Percentiles rank a stretch among this genome's conserved stretches.
phyloP scores from a whole-genome alignment of 2,888 invertebrate species.

The Colletes collaris region DNA sequence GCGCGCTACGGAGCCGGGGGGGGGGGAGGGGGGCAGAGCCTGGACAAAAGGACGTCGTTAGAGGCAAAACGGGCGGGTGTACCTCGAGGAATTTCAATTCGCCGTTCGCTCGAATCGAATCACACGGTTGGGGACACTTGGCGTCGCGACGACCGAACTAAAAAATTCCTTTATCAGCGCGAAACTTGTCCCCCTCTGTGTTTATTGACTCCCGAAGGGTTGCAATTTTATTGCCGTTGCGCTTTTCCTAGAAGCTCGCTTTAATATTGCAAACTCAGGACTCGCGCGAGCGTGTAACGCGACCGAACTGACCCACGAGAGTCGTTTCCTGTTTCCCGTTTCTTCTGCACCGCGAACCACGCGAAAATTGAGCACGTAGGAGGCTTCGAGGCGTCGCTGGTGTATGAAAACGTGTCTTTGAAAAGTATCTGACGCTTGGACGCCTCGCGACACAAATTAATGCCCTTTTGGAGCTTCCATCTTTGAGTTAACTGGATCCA shows the following conservation, averaged over 20 bases:
- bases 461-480: too few species aligned
- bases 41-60: too few species aligned
- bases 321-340: conserved; percentile 28
- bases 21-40: too few species aligned
- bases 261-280: conserved; percentile 55
- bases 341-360: conserved; percentile 40
- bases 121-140: too few species aligned
- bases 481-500: too few species aligned
- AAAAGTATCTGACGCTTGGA: not conserved
- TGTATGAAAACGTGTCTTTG: not conserved
- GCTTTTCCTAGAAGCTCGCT: conserved; percentile 11
- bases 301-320: conserved; percentile 40
- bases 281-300: conserved; percentile 27
- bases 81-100: too few species aligned
- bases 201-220: conserved; percentile 5
- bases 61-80: too few species aligned
- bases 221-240: conserved; percentile 24
- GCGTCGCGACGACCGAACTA: not conserved
- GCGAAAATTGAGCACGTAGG: conserved; percentile 5
- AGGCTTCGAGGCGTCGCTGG: not conserved
- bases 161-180: not conserved
- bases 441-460: too few species aligned
- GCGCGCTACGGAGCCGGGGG: too few species aligned
- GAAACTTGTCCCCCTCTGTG: not conserved
- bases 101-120: too few species aligned